Percentiles rank a stretch among this genome's conserved stretches.
These are phyloP conservation scores for Nanger granti DNA, from an alignment of 2,113 vertebrate genomes.

Conservation along the genomic window DNA sequence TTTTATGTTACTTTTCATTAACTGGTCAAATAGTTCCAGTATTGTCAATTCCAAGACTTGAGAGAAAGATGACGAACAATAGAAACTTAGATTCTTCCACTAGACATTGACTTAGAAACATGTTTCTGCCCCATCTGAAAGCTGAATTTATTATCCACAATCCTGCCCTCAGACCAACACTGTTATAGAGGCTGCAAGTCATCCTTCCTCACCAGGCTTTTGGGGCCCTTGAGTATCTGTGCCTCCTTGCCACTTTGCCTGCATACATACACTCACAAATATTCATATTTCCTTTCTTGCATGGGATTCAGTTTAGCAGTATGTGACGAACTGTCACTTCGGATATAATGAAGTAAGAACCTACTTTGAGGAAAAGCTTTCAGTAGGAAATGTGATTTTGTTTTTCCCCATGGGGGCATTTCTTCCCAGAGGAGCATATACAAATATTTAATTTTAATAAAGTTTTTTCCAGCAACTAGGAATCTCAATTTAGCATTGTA, in stretches of 20 bases:
- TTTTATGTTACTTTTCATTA: neutral
- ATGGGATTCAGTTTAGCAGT: neutral
- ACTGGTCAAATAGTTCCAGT: neutral
- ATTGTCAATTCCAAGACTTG: neutral
- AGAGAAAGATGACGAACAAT: neutral
- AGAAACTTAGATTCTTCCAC: neutral
- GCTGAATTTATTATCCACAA: neutral
- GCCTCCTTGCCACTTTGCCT: neutral
- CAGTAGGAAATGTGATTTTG: neutral
- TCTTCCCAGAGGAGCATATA: neutral
- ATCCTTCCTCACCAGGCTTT: neutral
- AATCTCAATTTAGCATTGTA: neutral
- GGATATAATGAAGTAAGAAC: neutral
- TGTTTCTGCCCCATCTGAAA: neutral
- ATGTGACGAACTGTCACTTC: neutral
- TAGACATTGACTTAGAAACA: neutral
- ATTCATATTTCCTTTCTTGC: neutral
- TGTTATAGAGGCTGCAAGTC: neutral
- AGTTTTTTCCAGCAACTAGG: neutral
- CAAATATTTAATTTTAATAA: neutral
- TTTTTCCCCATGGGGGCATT: neutral
- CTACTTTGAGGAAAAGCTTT: neutral
- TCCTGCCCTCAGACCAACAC: accelerated
- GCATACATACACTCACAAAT: neutral
- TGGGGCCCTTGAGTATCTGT: accelerated